Evolutionary conservation across 2,797 vertebrate species (phyloP), one percentile per base, ranked within the genome.

Genomic region (Malacoctenus gilli): DNA sequence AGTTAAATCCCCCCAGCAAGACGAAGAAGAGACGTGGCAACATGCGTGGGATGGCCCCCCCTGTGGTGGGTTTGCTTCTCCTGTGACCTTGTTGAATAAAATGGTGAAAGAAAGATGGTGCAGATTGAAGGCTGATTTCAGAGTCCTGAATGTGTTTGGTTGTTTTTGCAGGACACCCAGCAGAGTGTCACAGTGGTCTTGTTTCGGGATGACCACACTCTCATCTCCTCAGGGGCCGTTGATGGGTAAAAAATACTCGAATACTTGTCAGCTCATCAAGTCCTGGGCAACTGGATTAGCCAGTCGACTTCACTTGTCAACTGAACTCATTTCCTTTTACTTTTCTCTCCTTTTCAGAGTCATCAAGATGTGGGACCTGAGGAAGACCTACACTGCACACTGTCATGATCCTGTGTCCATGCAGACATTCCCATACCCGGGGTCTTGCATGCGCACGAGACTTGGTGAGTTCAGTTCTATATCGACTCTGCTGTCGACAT

Each of bases 141-240:
- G n/a, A n/a, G 22, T 23, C 22, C 22, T 23, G 22, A 23, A 23
- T 20, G 1, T 1, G 0, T 6, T 15, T 12, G 1, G 1, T 54
- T n/a, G 48, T 6, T 62, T 49, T 68, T 69, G 3, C 57, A 94
- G 93, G 92, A 93, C 31, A 93, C 92, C 54, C 95, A 98, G 79
- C 97, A 99, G 84, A 97, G 97, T 31, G 97, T 99, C 53, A 99
- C 97, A 0, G 97, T 95, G 58, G 96, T 99, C 68, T 68, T 99
- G 68, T 95, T 99, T 84, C 94, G 91, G 48, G 95, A 98, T 1
- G 91, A 98, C 59, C 90, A 96, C 80, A 95, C 92, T 0, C 90
- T 99, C 55, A 89, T 99, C 68, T 99, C 97, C 16, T 94, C 97
- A 2, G 97, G 97, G 68, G 97, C 97, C 3, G 96, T 99, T 21